phyloP scores from a whole-genome alignment of 2,888 invertebrate species.

The Sthenelais limicola region DNA sequence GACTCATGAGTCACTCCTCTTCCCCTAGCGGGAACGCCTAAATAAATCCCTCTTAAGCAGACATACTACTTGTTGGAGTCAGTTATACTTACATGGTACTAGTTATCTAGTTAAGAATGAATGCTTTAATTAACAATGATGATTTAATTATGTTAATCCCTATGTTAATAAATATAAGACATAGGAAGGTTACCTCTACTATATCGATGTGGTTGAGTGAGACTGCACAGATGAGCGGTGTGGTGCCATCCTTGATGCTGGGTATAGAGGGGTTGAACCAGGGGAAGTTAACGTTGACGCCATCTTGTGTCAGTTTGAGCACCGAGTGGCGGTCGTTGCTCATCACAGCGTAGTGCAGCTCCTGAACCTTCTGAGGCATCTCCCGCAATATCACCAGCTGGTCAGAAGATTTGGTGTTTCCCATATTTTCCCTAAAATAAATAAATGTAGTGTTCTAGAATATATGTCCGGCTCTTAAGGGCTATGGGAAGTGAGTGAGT shows the following conservation, averaged over 20 bases:
- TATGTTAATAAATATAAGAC: no score
- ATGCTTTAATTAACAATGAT: no score
- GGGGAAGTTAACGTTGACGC: constrained; percentile 72
- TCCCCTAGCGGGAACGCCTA: no score
- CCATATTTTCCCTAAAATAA: constrained; percentile 56
- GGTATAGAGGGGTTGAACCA: constrained; percentile 72
- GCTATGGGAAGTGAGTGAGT: no score
- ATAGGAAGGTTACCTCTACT: constrained; percentile 69
- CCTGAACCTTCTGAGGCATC: constrained; percentile 71
- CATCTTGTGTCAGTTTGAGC: constrained; percentile 61
- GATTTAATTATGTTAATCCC: no score
- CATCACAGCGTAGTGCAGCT: constrained; percentile 72
- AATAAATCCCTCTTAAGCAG: no score
- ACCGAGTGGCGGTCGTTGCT: constrained; percentile 70
- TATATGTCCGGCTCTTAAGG: no score
- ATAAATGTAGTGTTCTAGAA: no score
- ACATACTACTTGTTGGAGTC: no score
- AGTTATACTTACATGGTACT: no score
- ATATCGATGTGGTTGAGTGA: constrained; percentile 72
- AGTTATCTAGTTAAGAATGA: no score
- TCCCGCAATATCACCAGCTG: constrained; percentile 60
- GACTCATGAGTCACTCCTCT: no score
- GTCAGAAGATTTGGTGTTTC: constrained; percentile 67
- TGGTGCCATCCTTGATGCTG: constrained; percentile 73
- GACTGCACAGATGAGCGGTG: constrained; percentile 72